Base-by-base conservation (phyloP, 1,140 invertebrate species). In the Bombus ignitus region DNA sequence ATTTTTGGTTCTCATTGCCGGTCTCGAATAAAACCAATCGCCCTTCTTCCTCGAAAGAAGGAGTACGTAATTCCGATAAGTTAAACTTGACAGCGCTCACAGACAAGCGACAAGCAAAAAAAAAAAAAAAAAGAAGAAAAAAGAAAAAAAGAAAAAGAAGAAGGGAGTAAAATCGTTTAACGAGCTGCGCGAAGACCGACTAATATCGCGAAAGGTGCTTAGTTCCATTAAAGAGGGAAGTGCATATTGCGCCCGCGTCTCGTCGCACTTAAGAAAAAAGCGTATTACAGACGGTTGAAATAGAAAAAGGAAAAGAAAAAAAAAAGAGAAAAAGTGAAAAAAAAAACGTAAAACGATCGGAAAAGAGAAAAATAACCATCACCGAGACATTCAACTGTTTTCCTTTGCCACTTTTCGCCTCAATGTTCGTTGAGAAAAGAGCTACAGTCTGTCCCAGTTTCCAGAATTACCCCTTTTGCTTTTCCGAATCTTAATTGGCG, bases 361-460 rank as follows among this genome's bases (percentile, higher is more conserved):
- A 44, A 22, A 53, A 70, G 10, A 47, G n/a, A 32, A 42, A n/a
- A 39, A 80, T 35, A 42, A 32, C 9, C 37, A n/a, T 73, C 37
- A 37, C 62, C 70, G 37, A 81, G 70, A 39, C 79, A 39, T 81
- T 81, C 42, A 65, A 82, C n/a, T 47, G 59, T 72, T 65, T 59
- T 2, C 53, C 25, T 18, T 57, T 25, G 44, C 35, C 53, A 39
- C 37, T 62, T 77, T 77, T 39, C 57, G 18, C 35, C 35, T 28
- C 13, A 1, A 15, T 42, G 75, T 39, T 44, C 10, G 10, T 39
- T n/a, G n/a, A 35, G 70, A 44, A 74, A 81, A 44, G 28, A 57
- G 79, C 47, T 57, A 25, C 35, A n/a, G 9, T 2, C 44, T 10
- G 79, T 25, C 18, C 68, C 68, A 81, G 68, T 81, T 81, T 81